These are phyloP conservation scores for Latheticus oryzae DNA, from an alignment of 2,888 invertebrate species.

Conservation along the genomic window DNA sequence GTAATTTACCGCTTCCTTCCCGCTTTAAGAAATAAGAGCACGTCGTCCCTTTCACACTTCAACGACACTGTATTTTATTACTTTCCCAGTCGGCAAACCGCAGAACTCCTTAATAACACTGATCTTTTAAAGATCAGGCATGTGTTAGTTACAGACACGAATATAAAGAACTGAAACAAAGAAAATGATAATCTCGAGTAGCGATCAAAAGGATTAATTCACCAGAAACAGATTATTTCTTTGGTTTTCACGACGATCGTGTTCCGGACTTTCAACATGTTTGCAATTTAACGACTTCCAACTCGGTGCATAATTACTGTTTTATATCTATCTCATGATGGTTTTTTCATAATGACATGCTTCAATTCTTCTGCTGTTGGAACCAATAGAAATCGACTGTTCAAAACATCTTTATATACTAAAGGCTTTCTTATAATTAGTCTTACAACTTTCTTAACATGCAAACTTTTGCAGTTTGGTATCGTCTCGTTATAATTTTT, in stretches of 20 bases:
- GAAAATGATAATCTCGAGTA: constrained; percentile 57
- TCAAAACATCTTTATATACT: constrained; percentile 20
- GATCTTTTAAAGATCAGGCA: constrained; percentile 62
- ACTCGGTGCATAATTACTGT: too few species aligned
- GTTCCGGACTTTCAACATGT: constrained; percentile 24
- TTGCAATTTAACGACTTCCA: constrained; percentile 12
- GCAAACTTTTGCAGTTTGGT: constrained; percentile 21
- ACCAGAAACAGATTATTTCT: constrained; percentile 56
- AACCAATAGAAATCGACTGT: constrained; percentile 27
- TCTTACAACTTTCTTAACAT: constrained; percentile 22
- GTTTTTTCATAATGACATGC: too few species aligned
- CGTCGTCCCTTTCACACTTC: constrained; percentile 61
- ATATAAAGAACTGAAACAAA: constrained; percentile 57
- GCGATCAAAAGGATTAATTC: constrained; percentile 56
- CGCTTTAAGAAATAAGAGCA: constrained; percentile 58
- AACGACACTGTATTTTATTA: constrained; percentile 62
- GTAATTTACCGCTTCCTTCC: constrained; percentile 59
- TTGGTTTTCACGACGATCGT: constrained; percentile 37
- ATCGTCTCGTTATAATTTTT: constrained; percentile 30
- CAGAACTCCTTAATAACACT: constrained; percentile 58
- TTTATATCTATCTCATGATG: constrained; percentile 3
- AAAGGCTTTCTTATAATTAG: constrained; percentile 35
- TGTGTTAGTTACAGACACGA: constrained; percentile 60
- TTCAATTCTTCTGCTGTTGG: constrained; percentile 16
- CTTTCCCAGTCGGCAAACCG: constrained; percentile 54